These are phyloP conservation scores for Heliconius ismenius DNA, from an alignment of 2,888 invertebrate genomes.

Conservation along the genomic window DNA sequence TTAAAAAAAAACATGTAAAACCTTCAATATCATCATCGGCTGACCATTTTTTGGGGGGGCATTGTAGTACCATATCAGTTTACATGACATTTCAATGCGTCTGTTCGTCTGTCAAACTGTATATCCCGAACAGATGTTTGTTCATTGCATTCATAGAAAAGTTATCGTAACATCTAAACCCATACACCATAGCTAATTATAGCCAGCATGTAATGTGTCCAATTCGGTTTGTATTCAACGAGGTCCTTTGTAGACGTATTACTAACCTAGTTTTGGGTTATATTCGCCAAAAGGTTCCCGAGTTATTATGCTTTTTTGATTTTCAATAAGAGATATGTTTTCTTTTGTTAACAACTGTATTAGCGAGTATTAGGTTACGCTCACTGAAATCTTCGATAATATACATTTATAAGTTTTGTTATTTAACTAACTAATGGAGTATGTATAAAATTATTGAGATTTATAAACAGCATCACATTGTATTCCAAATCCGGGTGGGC, in stretches of 20 bases:
- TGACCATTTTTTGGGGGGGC: conserved; percentile 73
- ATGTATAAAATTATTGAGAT: neutral
- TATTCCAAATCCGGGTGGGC: too few relatives aligned
- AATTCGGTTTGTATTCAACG: conserved; percentile 58
- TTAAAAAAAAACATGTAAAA: conserved; percentile 2
- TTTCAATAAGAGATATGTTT: conserved; percentile 75
- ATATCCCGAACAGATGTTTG: conserved; percentile 78
- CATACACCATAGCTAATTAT: conserved; percentile 82
- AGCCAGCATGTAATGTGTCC: conserved; percentile 78
- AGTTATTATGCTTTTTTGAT: conserved; percentile 77
- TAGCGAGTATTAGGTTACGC: conserved; percentile 70
- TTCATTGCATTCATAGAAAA: conserved; percentile 71
- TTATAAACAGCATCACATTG: neutral
- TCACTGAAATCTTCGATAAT: conserved; percentile 36
- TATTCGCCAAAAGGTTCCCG: conserved; percentile 67
- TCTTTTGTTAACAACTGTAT: conserved; percentile 68
- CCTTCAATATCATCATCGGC: conserved; percentile 39
- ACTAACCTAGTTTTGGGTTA: conserved; percentile 81
- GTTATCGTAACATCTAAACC: conserved; percentile 81
- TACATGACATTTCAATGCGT: conserved; percentile 77
- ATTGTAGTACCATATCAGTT: conserved; percentile 75
- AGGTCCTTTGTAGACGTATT: conserved; percentile 71
- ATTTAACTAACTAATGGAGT: conserved; percentile 6
- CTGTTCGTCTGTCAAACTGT: conserved; percentile 68
- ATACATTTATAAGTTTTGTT: conserved; percentile 34